These are phyloP conservation scores for Sialis lutaria DNA, from an alignment of 2,888 invertebrate genomes.

Conservation along the genomic window DNA sequence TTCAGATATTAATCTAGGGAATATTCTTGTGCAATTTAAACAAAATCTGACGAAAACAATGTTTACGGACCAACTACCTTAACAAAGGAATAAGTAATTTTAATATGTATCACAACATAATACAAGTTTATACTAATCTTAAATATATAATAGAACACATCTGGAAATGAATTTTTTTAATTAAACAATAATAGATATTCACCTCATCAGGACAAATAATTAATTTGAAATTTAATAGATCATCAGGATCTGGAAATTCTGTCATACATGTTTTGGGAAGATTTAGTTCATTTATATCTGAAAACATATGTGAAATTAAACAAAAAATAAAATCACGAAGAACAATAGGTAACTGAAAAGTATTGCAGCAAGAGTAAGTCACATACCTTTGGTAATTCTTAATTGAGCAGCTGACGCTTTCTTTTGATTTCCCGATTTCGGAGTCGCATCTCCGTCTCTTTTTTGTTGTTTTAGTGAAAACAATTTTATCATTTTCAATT, in stretches of 20 bases:
- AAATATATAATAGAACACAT: not conserved
- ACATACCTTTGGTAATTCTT: conserved; percentile 87
- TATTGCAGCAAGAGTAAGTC: not conserved
- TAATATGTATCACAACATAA: not conserved
- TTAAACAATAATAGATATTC: conserved; percentile 11
- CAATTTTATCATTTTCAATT: conserved; percentile 77
- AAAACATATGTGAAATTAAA: conserved; percentile 17
- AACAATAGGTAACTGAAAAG: too few species aligned
- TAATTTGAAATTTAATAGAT: conserved; percentile 88
- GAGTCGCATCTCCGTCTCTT: conserved; percentile 84
- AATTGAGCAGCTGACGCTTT: conserved; percentile 94
- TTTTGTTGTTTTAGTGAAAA: conserved; percentile 97
- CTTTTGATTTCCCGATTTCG: conserved; percentile 61
- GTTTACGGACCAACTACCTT: too few species aligned
- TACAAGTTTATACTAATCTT: not conserved
- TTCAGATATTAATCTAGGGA: too few species aligned
- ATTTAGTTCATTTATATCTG: conserved; percentile 94
- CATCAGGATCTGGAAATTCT: conserved; percentile 93
- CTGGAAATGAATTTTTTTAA: not conserved
- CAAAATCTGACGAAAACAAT: too few species aligned
- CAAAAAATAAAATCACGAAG: too few species aligned
- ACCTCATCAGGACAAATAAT: conserved; percentile 93
- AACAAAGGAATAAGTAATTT: not conserved
- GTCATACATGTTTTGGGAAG: conserved; percentile 92
- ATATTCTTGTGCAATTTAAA: too few species aligned